Base-by-base conservation (phyloP, 2,888 invertebrate genomes). In the Erpobdella octoculata region DNA sequence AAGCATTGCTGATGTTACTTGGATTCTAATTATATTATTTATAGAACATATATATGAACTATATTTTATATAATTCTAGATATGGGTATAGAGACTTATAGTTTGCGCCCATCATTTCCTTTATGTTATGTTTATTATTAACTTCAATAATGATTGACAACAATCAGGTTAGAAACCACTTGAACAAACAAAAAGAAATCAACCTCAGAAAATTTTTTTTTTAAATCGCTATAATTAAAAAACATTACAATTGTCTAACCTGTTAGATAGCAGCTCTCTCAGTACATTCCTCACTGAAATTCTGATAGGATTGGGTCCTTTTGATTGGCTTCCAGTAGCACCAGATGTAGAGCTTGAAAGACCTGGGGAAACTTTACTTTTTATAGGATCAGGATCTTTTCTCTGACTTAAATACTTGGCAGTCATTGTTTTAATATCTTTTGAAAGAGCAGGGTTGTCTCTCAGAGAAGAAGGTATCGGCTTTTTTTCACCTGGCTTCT, bases 231-330 rank as follows among this genome's bases (percentile, higher is more conserved):
- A 46, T 46, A 15, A 46, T 46, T 46, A 46, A 15, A 46, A 46
- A 46, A 15, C 18, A 46, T 15, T 46, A 46, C 15, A n/a, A n/a
- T n/a, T n/a, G n/a, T n/a, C n/a, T n/a, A n/a, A 82, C 81, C 81
- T 79, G 48, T 77, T 76, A 53, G 78, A 75, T 1, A 82, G 77
- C 1, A 78, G 77, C 72, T 84, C 83, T 58, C 81, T 78, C 48
- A 95, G 84, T 0, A 91, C 89, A 80, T 91, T 91, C 64, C 90
- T 87, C 31, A 94, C 91, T 81, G 90, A 93, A 2, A 90, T 86
- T 69, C 94, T 86, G 64, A 92, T 76, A 18, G 75, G 75, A 65
- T 75, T 74, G 1, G 74, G 74, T 2, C 64, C 46, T 36, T 41
- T 33, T 18, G 18, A 35, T 21, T 65, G 33, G 18, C 5, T 65